Conservation (phyloP, 2,113 vertebrate species). For the Saguinus imperator region DNA sequence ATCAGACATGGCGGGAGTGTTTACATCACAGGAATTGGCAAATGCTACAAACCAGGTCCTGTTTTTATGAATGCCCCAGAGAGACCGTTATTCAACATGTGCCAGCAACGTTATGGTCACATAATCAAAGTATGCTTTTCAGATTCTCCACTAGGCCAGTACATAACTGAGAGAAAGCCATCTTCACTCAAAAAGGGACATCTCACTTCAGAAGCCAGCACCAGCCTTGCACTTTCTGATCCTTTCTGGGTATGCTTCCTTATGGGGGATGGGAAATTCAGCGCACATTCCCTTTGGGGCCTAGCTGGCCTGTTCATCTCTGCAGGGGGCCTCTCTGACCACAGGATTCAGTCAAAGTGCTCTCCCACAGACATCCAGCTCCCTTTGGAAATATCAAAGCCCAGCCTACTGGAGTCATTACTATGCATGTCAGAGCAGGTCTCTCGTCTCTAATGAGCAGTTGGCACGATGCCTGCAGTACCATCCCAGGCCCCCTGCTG, state of each 20-base stretch:
- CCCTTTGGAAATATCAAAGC: background rate
- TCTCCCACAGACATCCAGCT: background rate
- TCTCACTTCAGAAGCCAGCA: background rate
- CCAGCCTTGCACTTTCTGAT: background rate
- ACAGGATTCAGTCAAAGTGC: background rate
- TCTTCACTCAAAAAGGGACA: background rate
- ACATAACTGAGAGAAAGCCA: background rate
- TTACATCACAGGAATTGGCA: background rate
- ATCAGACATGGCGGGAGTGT: background rate
- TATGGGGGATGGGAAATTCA: background rate
- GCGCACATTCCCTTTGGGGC: background rate
- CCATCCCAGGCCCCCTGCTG: background rate
- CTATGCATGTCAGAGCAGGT: background rate
- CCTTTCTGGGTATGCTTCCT: background rate
- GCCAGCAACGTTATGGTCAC: background rate
- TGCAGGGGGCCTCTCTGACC: background rate
- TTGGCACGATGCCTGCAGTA: background rate
- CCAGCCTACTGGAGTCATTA: background rate
- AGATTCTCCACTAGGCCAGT: background rate
- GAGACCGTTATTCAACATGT: background rate
- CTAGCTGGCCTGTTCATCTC: background rate
- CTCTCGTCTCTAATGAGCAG: constrained; percentile 29
- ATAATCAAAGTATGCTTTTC: background rate
- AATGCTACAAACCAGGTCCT: background rate
- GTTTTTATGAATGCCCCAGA: background rate